Base-by-base conservation (phyloP, 1,140 invertebrate genomes). In the Calycopis cecrops region DNA sequence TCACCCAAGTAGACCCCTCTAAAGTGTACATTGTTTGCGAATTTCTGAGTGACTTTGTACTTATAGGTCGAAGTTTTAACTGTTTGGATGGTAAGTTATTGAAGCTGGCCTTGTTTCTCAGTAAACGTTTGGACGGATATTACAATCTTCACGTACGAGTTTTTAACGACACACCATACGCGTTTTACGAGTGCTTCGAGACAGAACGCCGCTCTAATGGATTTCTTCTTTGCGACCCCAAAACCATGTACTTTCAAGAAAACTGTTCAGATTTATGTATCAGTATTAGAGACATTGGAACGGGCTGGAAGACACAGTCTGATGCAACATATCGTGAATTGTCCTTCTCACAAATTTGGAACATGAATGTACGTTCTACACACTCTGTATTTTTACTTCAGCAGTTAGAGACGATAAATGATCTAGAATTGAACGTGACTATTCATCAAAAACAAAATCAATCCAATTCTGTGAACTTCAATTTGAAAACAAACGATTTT, bases 1-100 rank as follows among this genome's bases (percentile, higher is more conserved):
- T 98, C 77, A 94, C 95, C 16, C 97, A 98, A 87, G 87, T 99
- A 55, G 97, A 99, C 75, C 90, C 92, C 35, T 92, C 92, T 50
- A 93, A 94, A 88, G 95, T 94, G 56, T 97, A 94, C 84, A 91
- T 98, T 56, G 94, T 98, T 71, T 95, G 94, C 28, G 97, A 98
- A 83, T 92, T 93, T 60, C 87, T 98, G 57, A 93, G 93, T 12
- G 92, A 95, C 62, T 98, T 96, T 82, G 95, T 96, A 17, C 85
- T 98, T 16, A 93, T 97, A 9, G 97, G 97, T 3, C 93, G 95
- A 80, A 75, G 88, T 84, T 78, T 87, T 76, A 76, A 93, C 92
- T 48, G 91, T 91, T 11, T 85, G 53, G 83, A 87, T 53, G 79
- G 81, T 4, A 98, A 98, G 82, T 91, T 93, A 60, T 88, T 98